Evolutionary conservation across 2,888 invertebrate genomes (phyloP).

Genomic region (Synanthedon myopaeformis): DNA sequence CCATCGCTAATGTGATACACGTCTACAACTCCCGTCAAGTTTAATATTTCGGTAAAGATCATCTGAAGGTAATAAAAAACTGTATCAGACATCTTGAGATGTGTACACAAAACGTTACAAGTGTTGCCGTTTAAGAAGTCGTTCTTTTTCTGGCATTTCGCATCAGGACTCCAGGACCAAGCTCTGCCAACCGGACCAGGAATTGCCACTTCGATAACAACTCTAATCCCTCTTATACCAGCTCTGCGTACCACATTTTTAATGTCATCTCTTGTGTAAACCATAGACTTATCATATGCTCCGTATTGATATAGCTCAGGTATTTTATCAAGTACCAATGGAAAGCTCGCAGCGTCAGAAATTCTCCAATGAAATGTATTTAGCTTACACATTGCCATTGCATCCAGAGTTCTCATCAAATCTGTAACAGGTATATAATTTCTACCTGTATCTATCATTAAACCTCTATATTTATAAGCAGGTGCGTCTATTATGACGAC

Average conservation of each 20-base stretch:
- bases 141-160: constrained; percentile 32
- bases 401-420: constrained; percentile 80
- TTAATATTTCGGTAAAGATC: constrained; percentile 78
- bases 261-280: constrained; percentile 77
- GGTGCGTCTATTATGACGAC: constrained; percentile 81
- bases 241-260: constrained; percentile 81
- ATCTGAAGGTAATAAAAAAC: constrained; percentile 76
- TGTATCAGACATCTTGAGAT: constrained; percentile 77
- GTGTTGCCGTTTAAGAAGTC: constrained; percentile 40
- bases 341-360: constrained; percentile 90
- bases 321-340: constrained; percentile 77
- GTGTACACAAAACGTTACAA: constrained; percentile 82
- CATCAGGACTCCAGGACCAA: constrained; percentile 81
- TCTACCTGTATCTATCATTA: constrained; percentile 90
- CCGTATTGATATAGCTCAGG: constrained; percentile 83
- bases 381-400: constrained; percentile 87
- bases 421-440: constrained; percentile 84
- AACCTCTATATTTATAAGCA: constrained; percentile 79
- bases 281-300: constrained; percentile 80
- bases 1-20: constrained; percentile 84
- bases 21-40: constrained; percentile 78
- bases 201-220: constrained; percentile 87
- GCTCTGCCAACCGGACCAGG: constrained; percentile 89
- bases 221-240: constrained; percentile 80
- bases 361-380: constrained; percentile 94